Evolutionary conservation across 2,888 invertebrate genomes (phyloP).

Genomic region (Catocala fraxini): DNA sequence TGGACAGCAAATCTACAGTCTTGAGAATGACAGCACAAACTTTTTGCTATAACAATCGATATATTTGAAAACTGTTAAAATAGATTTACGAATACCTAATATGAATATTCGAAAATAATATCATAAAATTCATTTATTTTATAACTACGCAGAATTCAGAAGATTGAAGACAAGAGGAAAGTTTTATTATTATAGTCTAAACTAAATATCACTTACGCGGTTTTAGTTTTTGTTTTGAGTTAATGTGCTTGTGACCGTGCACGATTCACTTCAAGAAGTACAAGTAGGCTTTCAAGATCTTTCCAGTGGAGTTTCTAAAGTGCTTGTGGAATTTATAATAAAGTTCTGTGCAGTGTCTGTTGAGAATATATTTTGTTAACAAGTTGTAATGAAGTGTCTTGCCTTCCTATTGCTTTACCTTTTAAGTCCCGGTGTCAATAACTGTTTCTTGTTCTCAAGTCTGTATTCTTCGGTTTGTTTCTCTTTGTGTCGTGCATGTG

Average conservation of each 20-base stretch:
- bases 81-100: too few relatives aligned
- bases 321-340: constrained; percentile 41
- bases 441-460: constrained; percentile 1
- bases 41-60: too few relatives aligned
- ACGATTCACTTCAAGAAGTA: constrained; percentile 10
- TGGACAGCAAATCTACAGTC: too few relatives aligned
- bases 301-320: constrained; percentile 40
- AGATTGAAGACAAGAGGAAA: background rate
- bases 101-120: too few relatives aligned
- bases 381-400: constrained; percentile 7
- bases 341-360: constrained; percentile 39
- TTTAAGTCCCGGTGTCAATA: constrained; percentile 12
- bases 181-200: background rate
- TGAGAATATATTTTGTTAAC: constrained; percentile 2
- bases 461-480: constrained; percentile 24
- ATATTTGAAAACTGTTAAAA: too few relatives aligned
- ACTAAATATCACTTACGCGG: background rate
- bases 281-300: constrained; percentile 9
- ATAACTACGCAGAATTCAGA: background rate
- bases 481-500: constrained; percentile 48
- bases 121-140: too few relatives aligned
- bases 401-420: constrained; percentile 1
- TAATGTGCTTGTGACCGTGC: constrained; percentile 1
- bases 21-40: too few relatives aligned
- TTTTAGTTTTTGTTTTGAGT: constrained; percentile 5